These are phyloP conservation scores for Panzeria rudis DNA, from an alignment of 2,888 invertebrate species.

Conservation along the genomic window DNA sequence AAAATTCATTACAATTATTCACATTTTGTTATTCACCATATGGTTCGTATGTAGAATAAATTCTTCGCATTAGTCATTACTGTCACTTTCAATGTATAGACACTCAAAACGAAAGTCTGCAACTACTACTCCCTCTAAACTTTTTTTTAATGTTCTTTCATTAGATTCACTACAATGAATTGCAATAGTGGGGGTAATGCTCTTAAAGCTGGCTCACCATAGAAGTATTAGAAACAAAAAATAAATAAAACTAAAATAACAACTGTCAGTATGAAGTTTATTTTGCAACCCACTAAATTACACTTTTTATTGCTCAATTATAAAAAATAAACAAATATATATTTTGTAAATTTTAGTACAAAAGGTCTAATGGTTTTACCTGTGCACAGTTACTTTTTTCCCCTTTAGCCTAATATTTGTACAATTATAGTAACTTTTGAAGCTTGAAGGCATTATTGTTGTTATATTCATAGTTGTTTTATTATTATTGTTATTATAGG, in stretches of 20 bases:
- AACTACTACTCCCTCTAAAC: too few relatives aligned
- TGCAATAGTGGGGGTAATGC: background rate
- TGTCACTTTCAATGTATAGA: too few relatives aligned
- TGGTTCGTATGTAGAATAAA: too few relatives aligned
- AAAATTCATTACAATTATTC: too few relatives aligned
- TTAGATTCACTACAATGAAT: background rate
- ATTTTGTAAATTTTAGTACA: background rate
- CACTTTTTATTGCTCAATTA: slow-evolving; percentile 8
- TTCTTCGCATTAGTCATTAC: too few relatives aligned
- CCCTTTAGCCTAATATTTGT: background rate
- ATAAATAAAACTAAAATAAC: background rate
- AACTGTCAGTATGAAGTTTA: background rate
- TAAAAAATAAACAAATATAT: background rate
- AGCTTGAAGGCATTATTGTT: slow-evolving; percentile 28
- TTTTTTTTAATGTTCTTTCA: too few relatives aligned
- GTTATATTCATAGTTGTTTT: slow-evolving; percentile 15
- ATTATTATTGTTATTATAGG: slow-evolving; percentile 20
- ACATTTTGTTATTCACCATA: too few relatives aligned
- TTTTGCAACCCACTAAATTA: slow-evolving; percentile 7
- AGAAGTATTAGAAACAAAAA: too few relatives aligned
- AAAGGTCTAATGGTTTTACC: slow-evolving; percentile 27
- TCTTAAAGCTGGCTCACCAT: background rate
- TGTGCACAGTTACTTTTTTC: background rate
- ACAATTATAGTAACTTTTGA: slow-evolving; percentile 31
- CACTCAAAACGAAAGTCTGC: too few relatives aligned